phyloP scores from a whole-genome alignment of 2,113 vertebrate genomes.

The Heliornis fulica region DNA sequence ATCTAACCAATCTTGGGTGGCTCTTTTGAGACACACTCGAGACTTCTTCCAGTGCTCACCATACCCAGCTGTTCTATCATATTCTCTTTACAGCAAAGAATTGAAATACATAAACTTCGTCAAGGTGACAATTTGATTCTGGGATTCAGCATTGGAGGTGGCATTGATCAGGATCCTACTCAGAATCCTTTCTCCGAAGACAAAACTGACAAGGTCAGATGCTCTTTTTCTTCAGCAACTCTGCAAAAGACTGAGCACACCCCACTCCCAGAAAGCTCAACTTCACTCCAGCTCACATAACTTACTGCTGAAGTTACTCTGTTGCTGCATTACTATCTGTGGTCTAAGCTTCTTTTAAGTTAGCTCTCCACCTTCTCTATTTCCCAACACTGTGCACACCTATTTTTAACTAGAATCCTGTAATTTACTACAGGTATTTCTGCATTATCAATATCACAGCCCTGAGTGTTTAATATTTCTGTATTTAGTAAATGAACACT shows the following conservation, averaged over 20 bases:
- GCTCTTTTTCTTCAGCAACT: not conserved
- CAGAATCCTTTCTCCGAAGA: slow-evolving; percentile 97
- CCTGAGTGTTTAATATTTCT: not conserved
- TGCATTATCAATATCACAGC: not conserved
- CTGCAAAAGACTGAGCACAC: not conserved
- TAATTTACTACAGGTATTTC: not conserved
- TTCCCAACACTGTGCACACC: not conserved
- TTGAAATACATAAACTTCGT: slow-evolving; percentile 91
- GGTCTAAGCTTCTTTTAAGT: not conserved
- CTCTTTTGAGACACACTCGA: not conserved
- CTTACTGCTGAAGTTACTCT: not conserved
- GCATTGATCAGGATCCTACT: slow-evolving; percentile 94
- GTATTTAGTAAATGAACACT: not conserved
- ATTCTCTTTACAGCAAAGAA: slow-evolving; percentile 83
- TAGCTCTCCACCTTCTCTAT: not conserved
- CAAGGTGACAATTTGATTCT: slow-evolving; percentile 90
- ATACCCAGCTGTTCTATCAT: not conserved
- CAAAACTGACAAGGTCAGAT: slow-evolving; percentile 91
- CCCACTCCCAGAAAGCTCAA: not conserved
- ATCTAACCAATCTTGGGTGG: not conserved
- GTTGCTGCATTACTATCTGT: not conserved
- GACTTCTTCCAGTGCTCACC: not conserved
- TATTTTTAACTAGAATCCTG: not conserved
- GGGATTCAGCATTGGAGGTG: slow-evolving; percentile 97
- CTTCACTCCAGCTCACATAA: accelerated